Conservation (phyloP, 2,888 invertebrate species). For the Catocala sponsa region DNA sequence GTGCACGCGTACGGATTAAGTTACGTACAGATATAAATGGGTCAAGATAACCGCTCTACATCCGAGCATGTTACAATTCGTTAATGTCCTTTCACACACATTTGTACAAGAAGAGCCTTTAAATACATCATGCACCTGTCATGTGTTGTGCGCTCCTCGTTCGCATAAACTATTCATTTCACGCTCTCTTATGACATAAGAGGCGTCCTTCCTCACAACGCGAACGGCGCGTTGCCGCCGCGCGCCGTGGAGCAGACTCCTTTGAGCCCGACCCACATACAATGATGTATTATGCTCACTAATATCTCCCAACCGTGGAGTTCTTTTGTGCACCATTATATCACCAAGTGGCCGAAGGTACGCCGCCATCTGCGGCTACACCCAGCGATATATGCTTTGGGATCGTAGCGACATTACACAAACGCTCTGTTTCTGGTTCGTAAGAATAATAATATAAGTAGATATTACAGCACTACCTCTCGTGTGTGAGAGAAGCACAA, state of each 20-base stretch:
- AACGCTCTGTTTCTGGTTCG: too few species aligned
- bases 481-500: too few species aligned
- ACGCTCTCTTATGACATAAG: constrained; percentile 9
- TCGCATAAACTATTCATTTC: constrained; percentile 17
- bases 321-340: neutral
- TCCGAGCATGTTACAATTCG: constrained; percentile 10
- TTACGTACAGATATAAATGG: constrained; percentile 1
- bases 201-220: constrained; percentile 16
- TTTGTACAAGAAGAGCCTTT: constrained; percentile 11
- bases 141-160: constrained; percentile 2
- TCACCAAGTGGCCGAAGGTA: neutral
- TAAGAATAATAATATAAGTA: too few species aligned
- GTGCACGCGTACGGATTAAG: too few species aligned
- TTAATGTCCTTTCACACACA: constrained; percentile 16
- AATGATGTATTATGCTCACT: constrained; percentile 5
- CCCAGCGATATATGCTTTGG: too few species aligned
- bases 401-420: too few species aligned
- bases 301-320: neutral
- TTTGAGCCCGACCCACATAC: constrained; percentile 19
- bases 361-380: neutral
- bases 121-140: constrained; percentile 9
- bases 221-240: neutral
- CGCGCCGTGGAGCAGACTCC: neutral
- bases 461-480: too few species aligned
- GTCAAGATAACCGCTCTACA: constrained; percentile 10